Evolutionary conservation across 2,113 vertebrate genomes (phyloP), one percentile per base, ranked within the genome.

Genomic region (Lasiurus borealis): DNA sequence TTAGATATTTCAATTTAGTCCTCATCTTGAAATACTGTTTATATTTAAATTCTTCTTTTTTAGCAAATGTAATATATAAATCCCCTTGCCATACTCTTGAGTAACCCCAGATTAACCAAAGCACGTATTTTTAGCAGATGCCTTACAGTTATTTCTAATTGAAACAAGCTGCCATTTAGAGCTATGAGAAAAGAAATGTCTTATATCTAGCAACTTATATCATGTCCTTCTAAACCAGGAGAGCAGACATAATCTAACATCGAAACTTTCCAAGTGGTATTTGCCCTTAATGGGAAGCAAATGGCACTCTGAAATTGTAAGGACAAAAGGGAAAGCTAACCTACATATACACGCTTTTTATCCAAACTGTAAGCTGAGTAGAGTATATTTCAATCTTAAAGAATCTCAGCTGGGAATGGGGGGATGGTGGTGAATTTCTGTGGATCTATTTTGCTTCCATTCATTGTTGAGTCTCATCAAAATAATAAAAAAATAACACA

Each of bases 1-100:
- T 90, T 89, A 97, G 98, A 97, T 97, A 97, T 96, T 98, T 98
- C 97, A 96, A 85, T 97, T 97, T 98, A 89, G n/a, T 44, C 73
- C 34, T 95, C 97, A 96, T 98, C 96, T 97, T 92, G 97, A 98
- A 98, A 98, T 97, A 97, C 88, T 97, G 81, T 98, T 98, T 98
- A 97, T 96, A 98, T 96, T 97, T 96, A 98, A 96, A 97, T 97
- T 98, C 98, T 90, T 96, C 97, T 96, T 98, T 98, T 96, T 98
- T 97, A 98, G 92, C 95, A 97, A 97, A 97, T 97, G 95, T 96
- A 98, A 97, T 97, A 97, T 93, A 97, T 97, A 98, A 98, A 97
- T 85, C 84, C n/a, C 73, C 97, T 96, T 92, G 88, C 95, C 85
- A 95, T 96, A 97, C 96, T 97, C 0, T 0, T 64, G 88, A 97